phyloP scores from a whole-genome alignment of 2,888 invertebrate genomes.

The Philhelius pedissequus region DNA sequence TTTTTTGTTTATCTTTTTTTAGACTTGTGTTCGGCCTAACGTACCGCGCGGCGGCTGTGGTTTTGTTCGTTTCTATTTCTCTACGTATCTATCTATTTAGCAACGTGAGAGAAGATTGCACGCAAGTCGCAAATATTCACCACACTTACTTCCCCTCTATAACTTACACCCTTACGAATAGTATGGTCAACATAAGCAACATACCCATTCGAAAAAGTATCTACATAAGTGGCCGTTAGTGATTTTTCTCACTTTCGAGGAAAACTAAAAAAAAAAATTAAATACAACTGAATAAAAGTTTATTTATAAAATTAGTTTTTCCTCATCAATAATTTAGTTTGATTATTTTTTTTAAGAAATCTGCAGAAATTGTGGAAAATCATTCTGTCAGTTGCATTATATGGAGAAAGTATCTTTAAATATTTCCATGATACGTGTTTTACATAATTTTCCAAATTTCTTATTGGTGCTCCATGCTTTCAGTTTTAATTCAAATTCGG shows the following conservation, averaged over 20 bases:
- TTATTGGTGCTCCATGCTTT: slow-evolving; percentile 11
- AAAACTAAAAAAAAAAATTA: not conserved
- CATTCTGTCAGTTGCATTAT: slow-evolving; percentile 44
- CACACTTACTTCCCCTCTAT: slow-evolving; percentile 55
- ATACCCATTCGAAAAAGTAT: slow-evolving; percentile 60
- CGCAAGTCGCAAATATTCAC: slow-evolving; percentile 53
- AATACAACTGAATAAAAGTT: slow-evolving; percentile 47
- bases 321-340: not conserved
- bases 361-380: slow-evolving; percentile 7
- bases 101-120: slow-evolving; percentile 29
- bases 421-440: slow-evolving; percentile 8
- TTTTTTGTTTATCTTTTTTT: not conserved
- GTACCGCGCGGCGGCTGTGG: too few species aligned
- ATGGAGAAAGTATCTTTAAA: slow-evolving; percentile 32
- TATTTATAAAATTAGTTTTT: slow-evolving; percentile 53
- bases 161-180: slow-evolving; percentile 34
- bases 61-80: not conserved
- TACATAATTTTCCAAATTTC: slow-evolving; percentile 30
- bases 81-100: slow-evolving; percentile 24
- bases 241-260: slow-evolving; percentile 29
- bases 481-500: slow-evolving; percentile 1
- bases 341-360: not conserved
- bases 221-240: slow-evolving; percentile 55
- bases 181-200: slow-evolving; percentile 67
- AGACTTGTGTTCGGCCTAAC: not conserved